phyloP scores from a whole-genome alignment of 1,140 invertebrate species.

The Monomorium pharaonis region DNA sequence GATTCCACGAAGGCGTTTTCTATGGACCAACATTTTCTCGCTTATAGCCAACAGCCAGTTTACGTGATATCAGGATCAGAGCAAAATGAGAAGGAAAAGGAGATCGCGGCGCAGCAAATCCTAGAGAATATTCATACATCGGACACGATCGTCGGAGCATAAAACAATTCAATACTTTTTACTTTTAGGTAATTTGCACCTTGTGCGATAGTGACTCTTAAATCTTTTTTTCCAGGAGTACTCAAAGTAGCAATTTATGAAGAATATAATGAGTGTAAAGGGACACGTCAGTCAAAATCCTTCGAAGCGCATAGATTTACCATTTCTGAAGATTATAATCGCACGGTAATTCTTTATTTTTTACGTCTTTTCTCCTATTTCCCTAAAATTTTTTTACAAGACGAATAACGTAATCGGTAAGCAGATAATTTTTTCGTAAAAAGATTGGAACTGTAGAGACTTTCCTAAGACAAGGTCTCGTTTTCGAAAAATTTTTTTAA shows the following conservation, averaged over 20 bases:
- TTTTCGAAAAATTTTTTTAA: background rate
- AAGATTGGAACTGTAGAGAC: background rate
- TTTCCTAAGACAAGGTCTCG: background rate
- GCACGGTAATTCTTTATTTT: background rate
- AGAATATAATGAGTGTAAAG: background rate
- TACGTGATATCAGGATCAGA: conserved; percentile 83
- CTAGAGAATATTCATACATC: conserved; percentile 47
- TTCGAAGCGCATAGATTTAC: background rate
- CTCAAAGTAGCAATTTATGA: background rate
- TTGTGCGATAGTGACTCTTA: conserved; percentile 31
- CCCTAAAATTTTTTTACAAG: background rate
- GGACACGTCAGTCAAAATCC: background rate
- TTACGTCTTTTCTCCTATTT: background rate
- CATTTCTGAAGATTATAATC: background rate
- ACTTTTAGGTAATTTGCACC: background rate
- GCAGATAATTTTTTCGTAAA: background rate
- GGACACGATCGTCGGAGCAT: conserved; percentile 45
- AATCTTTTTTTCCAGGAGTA: background rate
- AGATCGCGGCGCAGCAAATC: conserved; percentile 22
- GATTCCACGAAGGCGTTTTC: conserved; percentile 72
- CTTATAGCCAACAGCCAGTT: conserved; percentile 81
- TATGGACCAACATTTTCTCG: conserved; percentile 80
- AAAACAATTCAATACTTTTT: conserved; percentile 22
- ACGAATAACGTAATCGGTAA: background rate
- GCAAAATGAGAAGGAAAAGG: conserved; percentile 76